Evolutionary conservation across 2,113 vertebrate genomes (phyloP).

Genomic region (Cebus imitator): DNA sequence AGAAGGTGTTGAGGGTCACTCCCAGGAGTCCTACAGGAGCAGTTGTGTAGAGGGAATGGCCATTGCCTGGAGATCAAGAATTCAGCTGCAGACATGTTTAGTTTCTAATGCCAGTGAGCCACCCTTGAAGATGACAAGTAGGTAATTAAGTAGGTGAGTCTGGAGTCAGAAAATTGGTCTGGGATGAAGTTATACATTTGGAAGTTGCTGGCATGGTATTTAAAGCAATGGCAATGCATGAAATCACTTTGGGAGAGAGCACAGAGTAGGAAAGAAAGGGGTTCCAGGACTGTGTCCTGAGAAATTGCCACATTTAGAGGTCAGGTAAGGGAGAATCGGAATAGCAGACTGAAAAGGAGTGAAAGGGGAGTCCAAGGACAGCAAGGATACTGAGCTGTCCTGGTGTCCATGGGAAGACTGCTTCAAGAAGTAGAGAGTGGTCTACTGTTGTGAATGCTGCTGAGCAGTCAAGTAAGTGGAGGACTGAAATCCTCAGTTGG

Average conservation of each 20-base stretch:
- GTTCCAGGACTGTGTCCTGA: neutral
- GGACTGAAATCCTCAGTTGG: neutral
- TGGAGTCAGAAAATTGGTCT: conserved; percentile 59
- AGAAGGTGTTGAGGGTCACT: neutral
- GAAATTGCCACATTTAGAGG: neutral
- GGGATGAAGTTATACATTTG: conserved; percentile 33
- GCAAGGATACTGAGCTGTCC: rapidly evolving
- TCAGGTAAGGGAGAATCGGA: neutral
- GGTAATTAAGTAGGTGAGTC: conserved; percentile 63
- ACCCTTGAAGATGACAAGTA: conserved; percentile 34
- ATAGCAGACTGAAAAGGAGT: neutral
- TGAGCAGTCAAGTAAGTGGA: neutral
- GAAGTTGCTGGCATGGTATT: conserved; percentile 43
- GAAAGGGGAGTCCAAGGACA: neutral
- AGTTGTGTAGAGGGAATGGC: neutral
- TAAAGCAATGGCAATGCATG: neutral
- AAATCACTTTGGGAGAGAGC: conserved; percentile 9
- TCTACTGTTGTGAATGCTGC: neutral
- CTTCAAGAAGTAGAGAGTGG: neutral
- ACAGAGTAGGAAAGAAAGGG: neutral
- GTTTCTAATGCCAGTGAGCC: neutral
- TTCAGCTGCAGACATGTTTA: neutral
- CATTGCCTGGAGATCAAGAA: neutral
- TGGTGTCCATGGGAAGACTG: neutral
- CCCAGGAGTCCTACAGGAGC: neutral